phyloP scores from a whole-genome alignment of 1,140 invertebrate genomes.

The Bicyclus anynana region DNA sequence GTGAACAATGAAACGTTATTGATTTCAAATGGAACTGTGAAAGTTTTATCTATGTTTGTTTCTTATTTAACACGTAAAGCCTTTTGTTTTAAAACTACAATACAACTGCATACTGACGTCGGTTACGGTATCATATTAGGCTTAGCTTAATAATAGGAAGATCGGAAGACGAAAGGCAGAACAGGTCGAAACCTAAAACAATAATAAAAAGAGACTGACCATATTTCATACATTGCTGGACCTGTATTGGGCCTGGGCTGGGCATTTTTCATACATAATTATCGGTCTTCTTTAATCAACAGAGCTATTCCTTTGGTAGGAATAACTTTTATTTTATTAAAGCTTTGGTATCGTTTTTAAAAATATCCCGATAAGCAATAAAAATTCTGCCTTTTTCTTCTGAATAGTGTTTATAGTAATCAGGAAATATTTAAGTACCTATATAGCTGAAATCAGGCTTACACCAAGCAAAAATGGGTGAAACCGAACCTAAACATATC shows the following conservation, averaged over 20 bases:
- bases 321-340: too few species aligned
- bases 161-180: constrained; percentile 35
- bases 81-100: constrained; percentile 27
- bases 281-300: background rate
- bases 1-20: background rate
- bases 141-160: constrained; percentile 18
- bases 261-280: too few species aligned
- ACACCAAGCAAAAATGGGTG: too few species aligned
- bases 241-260: too few species aligned
- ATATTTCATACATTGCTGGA: too few species aligned
- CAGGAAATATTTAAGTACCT: too few species aligned
- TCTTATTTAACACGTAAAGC: constrained; percentile 33
- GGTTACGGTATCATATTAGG: constrained; percentile 2
- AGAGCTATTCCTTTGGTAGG: too few species aligned
- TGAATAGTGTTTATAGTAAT: too few species aligned
- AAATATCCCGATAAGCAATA: background rate
- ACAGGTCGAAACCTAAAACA: background rate
- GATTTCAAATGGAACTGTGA: constrained; percentile 3
- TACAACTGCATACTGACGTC: constrained; percentile 21
- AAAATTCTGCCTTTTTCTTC: constrained; percentile 28
- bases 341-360: too few species aligned
- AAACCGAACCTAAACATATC: too few species aligned
- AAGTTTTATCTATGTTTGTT: constrained; percentile 9
- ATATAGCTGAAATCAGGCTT: too few species aligned
- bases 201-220: too few species aligned